A percentile compares a stretch with the other conserved stretches of the same genome.
These are phyloP conservation scores for Corticium candelabrum DNA, from an alignment of 37 sponge, comb jelly and placozoan genomes.

Conservation along the genomic window DNA sequence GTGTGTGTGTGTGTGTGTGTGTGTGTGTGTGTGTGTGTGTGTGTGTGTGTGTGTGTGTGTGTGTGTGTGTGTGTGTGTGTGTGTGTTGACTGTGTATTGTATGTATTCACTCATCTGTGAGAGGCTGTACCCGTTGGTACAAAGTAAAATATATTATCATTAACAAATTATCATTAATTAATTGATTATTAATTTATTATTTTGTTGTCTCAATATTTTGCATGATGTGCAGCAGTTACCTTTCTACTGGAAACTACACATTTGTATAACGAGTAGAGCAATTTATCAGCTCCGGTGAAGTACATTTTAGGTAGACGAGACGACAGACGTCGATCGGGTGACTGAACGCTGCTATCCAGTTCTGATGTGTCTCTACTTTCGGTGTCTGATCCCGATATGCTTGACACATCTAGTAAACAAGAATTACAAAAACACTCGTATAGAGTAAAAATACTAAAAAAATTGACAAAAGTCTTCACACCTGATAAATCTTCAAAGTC, in stretches of 20 bases:
- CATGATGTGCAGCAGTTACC: neutral
- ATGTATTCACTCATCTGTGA: too few species aligned
- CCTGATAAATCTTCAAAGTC: conserved; percentile 66
- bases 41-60: too few species aligned
- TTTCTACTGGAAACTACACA: neutral
- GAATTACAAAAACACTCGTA: too few species aligned
- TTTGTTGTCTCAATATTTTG: neutral
- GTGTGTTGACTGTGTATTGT: too few species aligned
- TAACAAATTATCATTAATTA: too few species aligned
- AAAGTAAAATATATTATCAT: too few species aligned
- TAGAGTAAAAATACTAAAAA: neutral
- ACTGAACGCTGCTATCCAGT: neutral
- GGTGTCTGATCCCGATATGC: conserved; percentile 75
- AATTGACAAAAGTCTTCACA: too few species aligned
- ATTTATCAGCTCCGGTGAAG: neutral
- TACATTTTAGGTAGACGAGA: neutral
- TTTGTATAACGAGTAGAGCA: neutral
- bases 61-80: too few species aligned
- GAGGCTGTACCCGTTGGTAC: too few species aligned
- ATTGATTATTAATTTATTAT: neutral
- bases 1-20: too few species aligned
- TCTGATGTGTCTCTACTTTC: neutral
- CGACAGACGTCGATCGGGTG: too few species aligned
- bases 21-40: too few species aligned
- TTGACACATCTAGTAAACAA: conserved; percentile 53